phyloP scores from a whole-genome alignment of 2,797 vertebrate genomes.

The Oceanodroma leucorhoa region DNA sequence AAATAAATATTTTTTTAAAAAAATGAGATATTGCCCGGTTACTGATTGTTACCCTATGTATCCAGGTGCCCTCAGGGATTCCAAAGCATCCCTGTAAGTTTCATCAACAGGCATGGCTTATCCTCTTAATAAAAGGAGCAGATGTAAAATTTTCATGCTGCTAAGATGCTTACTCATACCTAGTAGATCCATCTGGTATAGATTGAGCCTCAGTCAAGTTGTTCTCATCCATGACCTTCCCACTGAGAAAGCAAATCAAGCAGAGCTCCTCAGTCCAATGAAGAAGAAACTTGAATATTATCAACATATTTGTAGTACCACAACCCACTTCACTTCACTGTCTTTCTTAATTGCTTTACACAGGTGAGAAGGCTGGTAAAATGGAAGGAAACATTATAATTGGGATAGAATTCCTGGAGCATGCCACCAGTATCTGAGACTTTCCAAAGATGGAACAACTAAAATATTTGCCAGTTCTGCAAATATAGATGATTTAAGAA shows the following conservation, averaged over 20 bases:
- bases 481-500: not conserved
- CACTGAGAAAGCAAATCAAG: slow-evolving; percentile 30
- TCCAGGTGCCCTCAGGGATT: not conserved
- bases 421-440: not conserved
- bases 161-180: not conserved
- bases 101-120: not conserved
- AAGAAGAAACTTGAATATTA: not conserved
- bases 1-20: not conserved
- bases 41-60: not conserved
- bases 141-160: slow-evolving; percentile 42
- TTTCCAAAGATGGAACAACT: not conserved
- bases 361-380: not conserved
- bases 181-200: slow-evolving; percentile 39
- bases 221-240: slow-evolving; percentile 50
- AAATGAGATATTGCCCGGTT: not conserved
- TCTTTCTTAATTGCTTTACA: slow-evolving; percentile 26
- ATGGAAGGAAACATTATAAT: not conserved
- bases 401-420: not conserved
- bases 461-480: not conserved
- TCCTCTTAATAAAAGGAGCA: not conserved
- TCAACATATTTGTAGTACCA: not conserved
- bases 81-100: not conserved
- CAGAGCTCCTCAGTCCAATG: slow-evolving; percentile 2
- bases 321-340: not conserved
- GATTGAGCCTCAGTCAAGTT: slow-evolving; percentile 43